phyloP scores from a whole-genome alignment of 2,113 vertebrate species.

The Melanerpes formicivorus region DNA sequence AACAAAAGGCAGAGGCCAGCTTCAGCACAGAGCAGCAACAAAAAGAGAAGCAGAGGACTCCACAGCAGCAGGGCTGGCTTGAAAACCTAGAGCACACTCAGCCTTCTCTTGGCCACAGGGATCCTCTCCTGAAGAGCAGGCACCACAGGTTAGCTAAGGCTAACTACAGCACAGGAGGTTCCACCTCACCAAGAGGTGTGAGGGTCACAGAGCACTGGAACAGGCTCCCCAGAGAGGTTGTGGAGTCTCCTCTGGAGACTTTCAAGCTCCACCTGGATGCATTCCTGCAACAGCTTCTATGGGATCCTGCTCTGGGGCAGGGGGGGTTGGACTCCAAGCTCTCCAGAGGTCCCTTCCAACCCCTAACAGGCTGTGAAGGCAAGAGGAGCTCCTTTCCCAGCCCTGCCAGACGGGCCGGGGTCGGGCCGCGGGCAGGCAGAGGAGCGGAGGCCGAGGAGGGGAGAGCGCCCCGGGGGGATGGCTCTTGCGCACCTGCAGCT shows the following conservation, averaged over 20 bases:
- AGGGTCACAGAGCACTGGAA: no score
- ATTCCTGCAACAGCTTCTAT: no score
- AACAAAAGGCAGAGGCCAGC: background rate
- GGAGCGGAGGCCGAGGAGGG: constrained; percentile 38
- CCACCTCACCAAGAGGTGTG: no score
- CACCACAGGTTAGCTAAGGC: constrained; percentile 25
- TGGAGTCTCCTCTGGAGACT: no score
- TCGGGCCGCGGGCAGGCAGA: constrained; percentile 42
- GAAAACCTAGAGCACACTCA: background rate
- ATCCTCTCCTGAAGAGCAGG: constrained; percentile 8
- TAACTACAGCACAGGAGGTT: no score
- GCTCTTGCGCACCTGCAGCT: constrained; percentile 86
- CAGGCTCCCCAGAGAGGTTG: no score
- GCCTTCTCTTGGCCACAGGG: background rate
- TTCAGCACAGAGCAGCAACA: constrained; percentile 25
- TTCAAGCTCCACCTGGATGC: no score
- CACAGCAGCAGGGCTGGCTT: constrained; percentile 8
- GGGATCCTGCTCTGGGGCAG: no score
- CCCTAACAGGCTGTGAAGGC: no score
- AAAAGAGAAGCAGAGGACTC: constrained; percentile 26
- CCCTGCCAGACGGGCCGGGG: background rate
- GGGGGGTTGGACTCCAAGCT: no score
- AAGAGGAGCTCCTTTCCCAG: background rate
- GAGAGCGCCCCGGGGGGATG: constrained; percentile 3
- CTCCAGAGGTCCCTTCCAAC: no score